phyloP scores from a whole-genome alignment of 2,888 invertebrate genomes.

The Agriotes lineatus region DNA sequence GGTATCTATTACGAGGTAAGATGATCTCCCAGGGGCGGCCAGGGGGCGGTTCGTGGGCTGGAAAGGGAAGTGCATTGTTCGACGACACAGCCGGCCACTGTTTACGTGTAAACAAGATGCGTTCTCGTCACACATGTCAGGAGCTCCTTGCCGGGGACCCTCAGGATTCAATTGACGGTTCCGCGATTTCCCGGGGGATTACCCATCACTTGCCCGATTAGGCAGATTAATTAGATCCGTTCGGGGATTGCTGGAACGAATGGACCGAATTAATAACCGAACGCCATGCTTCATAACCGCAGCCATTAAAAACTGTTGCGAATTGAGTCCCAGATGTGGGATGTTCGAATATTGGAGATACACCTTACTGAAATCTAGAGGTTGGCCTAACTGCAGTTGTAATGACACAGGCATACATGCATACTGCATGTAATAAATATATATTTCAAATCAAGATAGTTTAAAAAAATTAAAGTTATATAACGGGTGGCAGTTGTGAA shows the following conservation, averaged over 20 bases:
- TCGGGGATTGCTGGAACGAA: constrained; percentile 8
- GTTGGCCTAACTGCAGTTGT: too few species aligned
- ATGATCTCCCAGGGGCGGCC: constrained; percentile 47
- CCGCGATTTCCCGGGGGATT: constrained; percentile 30
- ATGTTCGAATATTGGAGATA: too few species aligned
- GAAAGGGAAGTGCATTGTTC: constrained; percentile 47
- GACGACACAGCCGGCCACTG: constrained; percentile 46
- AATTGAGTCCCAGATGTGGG: too few species aligned
- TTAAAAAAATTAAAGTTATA: too few species aligned
- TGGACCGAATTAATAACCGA: constrained; percentile 27
- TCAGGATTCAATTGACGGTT: constrained; percentile 35
- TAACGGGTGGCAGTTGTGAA: too few species aligned
- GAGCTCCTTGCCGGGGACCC: constrained; percentile 37
- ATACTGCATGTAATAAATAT: too few species aligned
- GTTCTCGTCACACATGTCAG: constrained; percentile 33
- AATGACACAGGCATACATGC: too few species aligned
- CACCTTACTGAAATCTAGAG: too few species aligned
- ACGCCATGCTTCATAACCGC: constrained; percentile 22
- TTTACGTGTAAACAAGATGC: constrained; percentile 48
- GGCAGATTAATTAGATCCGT: constrained; percentile 32
- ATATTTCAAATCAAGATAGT: too few species aligned
- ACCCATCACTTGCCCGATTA: constrained; percentile 36
- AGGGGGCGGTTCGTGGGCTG: constrained; percentile 47
- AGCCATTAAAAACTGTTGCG: constrained; percentile 27
- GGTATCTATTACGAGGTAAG: constrained; percentile 47